These are phyloP conservation scores for Hylaeus anthracinus DNA, from an alignment of 1,140 invertebrate species.

Conservation along the genomic window DNA sequence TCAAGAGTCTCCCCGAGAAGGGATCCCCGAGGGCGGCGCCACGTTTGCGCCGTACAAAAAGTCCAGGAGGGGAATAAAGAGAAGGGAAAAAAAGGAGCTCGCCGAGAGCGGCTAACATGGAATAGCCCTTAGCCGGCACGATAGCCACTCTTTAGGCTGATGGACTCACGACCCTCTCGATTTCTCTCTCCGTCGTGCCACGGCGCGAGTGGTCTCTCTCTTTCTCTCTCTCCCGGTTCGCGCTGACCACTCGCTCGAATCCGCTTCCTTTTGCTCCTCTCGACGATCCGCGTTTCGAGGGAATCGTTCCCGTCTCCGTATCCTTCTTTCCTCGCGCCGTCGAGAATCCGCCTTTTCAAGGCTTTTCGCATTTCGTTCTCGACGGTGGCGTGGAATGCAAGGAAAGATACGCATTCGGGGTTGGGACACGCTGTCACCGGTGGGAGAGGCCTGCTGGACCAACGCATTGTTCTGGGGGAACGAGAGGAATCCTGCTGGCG, in stretches of 20 bases:
- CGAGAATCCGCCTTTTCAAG: constrained; percentile 20
- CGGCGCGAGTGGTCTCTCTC: constrained; percentile 46
- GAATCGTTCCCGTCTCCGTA: constrained; percentile 2
- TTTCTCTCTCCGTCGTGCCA: constrained; percentile 21
- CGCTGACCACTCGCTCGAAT: background rate
- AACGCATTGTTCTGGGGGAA: no score
- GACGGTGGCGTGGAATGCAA: background rate
- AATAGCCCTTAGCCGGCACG: constrained; percentile 80
- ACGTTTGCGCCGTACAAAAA: constrained; percentile 77
- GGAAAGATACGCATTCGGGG: background rate
- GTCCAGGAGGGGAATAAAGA: constrained; percentile 67
- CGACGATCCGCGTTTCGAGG: constrained; percentile 27
- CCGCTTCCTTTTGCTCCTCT: constrained; percentile 28
- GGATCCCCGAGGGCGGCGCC: constrained; percentile 75
- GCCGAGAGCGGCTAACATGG: constrained; percentile 79
- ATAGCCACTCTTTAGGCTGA: constrained; percentile 78
- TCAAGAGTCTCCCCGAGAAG: constrained; percentile 33
- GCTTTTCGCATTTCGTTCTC: background rate
- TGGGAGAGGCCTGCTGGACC: no score
- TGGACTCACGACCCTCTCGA: constrained; percentile 66
- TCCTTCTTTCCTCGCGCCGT: background rate
- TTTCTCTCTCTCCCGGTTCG: constrained; percentile 50
- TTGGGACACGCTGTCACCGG: no score
- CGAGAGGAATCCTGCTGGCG: no score
- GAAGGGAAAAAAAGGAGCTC: constrained; percentile 73